These are phyloP conservation scores for Mythimna loreyi DNA, from an alignment of 2,888 invertebrate genomes.

Conservation along the genomic window DNA sequence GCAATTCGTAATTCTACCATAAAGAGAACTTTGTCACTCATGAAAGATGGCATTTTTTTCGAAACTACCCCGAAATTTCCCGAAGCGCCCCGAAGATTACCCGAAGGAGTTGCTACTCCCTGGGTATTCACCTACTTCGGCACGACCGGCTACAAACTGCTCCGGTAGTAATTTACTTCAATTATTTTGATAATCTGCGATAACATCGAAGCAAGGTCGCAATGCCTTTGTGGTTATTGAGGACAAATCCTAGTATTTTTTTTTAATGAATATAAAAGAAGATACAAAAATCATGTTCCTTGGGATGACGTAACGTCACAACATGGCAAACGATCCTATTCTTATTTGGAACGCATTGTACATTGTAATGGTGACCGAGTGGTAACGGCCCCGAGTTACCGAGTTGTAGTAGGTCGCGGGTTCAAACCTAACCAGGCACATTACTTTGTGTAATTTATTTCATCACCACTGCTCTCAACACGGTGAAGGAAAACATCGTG, in stretches of 20 bases:
- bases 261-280: no score
- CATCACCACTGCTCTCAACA: no score
- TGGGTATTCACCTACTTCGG: constrained; percentile 56
- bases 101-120: constrained; percentile 13
- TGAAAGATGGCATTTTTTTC: background rate
- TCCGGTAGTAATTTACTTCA: constrained; percentile 69
- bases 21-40: constrained; percentile 5
- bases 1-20: background rate
- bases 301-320: no score
- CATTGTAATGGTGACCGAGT: no score
- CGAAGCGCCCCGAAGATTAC: constrained; percentile 15
- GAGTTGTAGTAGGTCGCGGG: no score
- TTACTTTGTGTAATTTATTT: no score
- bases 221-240: constrained; percentile 2
- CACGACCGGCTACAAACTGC: constrained; percentile 45
- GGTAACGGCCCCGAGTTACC: no score
- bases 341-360: no score
- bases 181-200: constrained; percentile 69
- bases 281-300: no score
- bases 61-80: background rate
- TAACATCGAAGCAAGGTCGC: constrained; percentile 51
- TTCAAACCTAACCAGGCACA: no score
- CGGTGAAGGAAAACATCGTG: no score
- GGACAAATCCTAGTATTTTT: constrained; percentile 14
- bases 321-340: no score